These are phyloP conservation scores for Apotomis capreana DNA, from an alignment of 2,888 invertebrate species.

Conservation along the genomic window DNA sequence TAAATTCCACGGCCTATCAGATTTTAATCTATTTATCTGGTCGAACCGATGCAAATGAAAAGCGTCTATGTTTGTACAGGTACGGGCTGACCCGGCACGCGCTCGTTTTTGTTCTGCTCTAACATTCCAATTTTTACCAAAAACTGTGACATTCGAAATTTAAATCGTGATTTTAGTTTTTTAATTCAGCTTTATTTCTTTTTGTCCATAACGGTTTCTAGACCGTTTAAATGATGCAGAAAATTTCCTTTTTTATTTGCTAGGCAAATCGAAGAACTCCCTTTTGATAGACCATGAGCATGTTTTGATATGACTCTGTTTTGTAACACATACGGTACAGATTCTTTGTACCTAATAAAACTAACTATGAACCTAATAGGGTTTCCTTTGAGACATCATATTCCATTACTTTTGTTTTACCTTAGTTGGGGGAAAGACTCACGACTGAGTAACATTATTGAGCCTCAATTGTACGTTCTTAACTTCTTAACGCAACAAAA, in stretches of 20 bases:
- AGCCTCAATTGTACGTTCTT: no score
- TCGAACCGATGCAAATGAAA: slow-evolving; percentile 38
- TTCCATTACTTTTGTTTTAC: no score
- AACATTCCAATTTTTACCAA: slow-evolving; percentile 59
- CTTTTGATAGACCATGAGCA: no score
- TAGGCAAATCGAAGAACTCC: no score
- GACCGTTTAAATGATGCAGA: not conserved
- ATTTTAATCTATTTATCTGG: slow-evolving; percentile 28
- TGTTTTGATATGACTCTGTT: no score
- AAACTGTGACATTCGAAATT: slow-evolving; percentile 56
- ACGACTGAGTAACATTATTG: no score
- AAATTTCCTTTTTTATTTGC: not conserved
- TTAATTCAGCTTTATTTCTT: slow-evolving; percentile 13
- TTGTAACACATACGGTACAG: no score
- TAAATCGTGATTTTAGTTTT: slow-evolving; percentile 41
- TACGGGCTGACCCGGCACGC: slow-evolving; percentile 65
- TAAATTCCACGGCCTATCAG: slow-evolving; percentile 20
- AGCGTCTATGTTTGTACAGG: slow-evolving; percentile 61
- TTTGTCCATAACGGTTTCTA: slow-evolving; percentile 17
- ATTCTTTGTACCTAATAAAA: no score
- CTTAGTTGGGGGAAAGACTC: no score
- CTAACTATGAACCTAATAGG: no score
- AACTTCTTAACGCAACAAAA: no score
- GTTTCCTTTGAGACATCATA: no score
- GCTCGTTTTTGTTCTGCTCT: slow-evolving; percentile 58